Percentiles rank a stretch among this genome's conserved stretches.
Evolutionary conservation across 2,888 invertebrate genomes (phyloP).

Genomic region (Epinotia brunnichana): DNA sequence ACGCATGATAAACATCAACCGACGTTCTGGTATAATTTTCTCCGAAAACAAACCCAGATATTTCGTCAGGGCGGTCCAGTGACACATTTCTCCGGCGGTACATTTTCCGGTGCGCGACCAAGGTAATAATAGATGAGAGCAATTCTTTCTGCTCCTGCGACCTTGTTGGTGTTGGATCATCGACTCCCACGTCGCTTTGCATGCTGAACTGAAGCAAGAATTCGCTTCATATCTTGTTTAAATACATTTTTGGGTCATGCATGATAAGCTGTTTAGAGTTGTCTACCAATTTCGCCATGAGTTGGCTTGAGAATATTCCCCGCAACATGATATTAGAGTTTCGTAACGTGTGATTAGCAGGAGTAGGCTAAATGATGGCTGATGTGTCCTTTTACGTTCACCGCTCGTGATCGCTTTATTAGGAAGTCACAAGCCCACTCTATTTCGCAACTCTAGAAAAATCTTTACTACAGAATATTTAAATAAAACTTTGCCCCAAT

Average conservation of each 20-base stretch:
- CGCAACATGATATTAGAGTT: conserved; percentile 45
- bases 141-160: conserved; percentile 39
- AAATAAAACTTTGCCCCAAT: conserved; percentile 10
- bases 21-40: conserved; percentile 55
- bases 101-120: conserved; percentile 42
- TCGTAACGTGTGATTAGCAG: conserved; percentile 45
- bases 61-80: conserved; percentile 46
- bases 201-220: conserved; percentile 19
- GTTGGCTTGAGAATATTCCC: conserved; percentile 52
- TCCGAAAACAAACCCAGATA: conserved; percentile 52
- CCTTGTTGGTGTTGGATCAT: conserved; percentile 36
- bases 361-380: conserved; percentile 39
- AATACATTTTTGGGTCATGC: conserved; percentile 38
- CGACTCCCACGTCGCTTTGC: conserved; percentile 34
- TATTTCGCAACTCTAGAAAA: conserved; percentile 51
- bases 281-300: conserved; percentile 28
- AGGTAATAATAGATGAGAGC: conserved; percentile 40
- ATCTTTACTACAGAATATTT: conserved; percentile 5
- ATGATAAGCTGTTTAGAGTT: conserved; percentile 33
- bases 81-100: conserved; percentile 48
- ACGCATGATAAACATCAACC: conserved; percentile 51
- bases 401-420: conserved; percentile 74
- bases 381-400: conserved; percentile 48
- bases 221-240: conserved; percentile 32
- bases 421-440: conserved; percentile 57